These are phyloP conservation scores for Campylorhamphus procurvoides DNA, from an alignment of 2,113 vertebrate species.

Conservation along the genomic window DNA sequence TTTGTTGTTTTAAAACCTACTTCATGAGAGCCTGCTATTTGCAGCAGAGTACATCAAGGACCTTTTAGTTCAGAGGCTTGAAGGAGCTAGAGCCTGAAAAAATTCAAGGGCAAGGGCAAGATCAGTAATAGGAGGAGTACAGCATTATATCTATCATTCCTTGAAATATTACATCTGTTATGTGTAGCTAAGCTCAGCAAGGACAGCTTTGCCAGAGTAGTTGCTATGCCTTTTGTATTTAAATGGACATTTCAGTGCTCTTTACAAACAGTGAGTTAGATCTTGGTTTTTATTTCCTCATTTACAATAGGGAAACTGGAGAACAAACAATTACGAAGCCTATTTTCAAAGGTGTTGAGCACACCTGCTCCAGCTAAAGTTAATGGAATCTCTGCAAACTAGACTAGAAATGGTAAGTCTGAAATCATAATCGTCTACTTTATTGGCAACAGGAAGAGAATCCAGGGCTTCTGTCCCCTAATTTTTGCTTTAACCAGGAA, in stretches of 20 bases:
- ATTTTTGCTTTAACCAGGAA: not conserved
- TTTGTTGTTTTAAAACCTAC: constrained; percentile 60
- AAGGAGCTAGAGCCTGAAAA: not conserved
- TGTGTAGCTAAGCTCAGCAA: not conserved
- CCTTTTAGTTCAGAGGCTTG: constrained; percentile 30
- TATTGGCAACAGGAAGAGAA: not conserved
- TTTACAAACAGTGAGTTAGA: not conserved
- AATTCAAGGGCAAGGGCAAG: not conserved
- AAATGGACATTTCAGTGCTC: not conserved
- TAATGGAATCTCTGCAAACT: not conserved
- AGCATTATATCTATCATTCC: not conserved
- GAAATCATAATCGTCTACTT: not conserved
- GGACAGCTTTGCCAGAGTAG: not conserved
- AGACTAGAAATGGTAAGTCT: not conserved
- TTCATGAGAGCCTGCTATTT: constrained; percentile 27
- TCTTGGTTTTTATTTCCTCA: not conserved
- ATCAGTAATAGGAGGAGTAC: not conserved
- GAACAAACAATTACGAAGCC: not conserved
- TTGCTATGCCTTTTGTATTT: not conserved
- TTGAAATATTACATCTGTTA: not conserved
- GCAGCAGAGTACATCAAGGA: not conserved
- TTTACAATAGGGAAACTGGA: not conserved
- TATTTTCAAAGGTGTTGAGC: not conserved
- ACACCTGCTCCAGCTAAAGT: not conserved
- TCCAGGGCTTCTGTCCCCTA: not conserved